phyloP scores from a whole-genome alignment of 2,888 invertebrate species.

The Carcina quercana region DNA sequence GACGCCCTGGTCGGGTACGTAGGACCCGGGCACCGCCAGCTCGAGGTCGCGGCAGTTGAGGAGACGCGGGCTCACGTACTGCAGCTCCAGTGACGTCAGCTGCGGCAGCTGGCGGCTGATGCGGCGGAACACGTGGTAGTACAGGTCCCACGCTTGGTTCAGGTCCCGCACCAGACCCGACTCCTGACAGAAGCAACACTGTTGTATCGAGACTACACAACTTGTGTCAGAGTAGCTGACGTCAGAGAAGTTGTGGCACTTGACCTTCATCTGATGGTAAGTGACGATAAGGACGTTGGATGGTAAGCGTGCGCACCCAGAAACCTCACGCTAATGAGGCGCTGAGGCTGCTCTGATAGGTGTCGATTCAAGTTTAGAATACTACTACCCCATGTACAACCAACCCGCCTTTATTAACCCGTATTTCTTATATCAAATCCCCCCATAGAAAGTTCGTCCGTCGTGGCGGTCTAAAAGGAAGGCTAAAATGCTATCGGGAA shows the following conservation, averaged over 20 bases:
- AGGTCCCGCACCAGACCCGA: slow-evolving; percentile 92
- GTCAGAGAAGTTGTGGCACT: neutral
- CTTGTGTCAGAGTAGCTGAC: neutral
- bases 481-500: too few relatives aligned
- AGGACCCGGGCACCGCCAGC: slow-evolving; percentile 98
- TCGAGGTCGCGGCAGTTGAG: slow-evolving; percentile 93
- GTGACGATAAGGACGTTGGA: too few relatives aligned
- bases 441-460: too few relatives aligned
- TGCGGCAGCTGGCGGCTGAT: slow-evolving; percentile 97
- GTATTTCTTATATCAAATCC: too few relatives aligned
- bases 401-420: too few relatives aligned
- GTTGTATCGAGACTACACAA: neutral
- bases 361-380: too few relatives aligned
- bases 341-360: neutral
- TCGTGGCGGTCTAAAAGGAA: too few relatives aligned
- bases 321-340: too few relatives aligned
- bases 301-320: too few relatives aligned
- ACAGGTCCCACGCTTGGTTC: slow-evolving; percentile 99
- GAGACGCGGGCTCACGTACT: slow-evolving; percentile 96
- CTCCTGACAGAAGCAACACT: slow-evolving; percentile 50
- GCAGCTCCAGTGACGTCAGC: slow-evolving; percentile 90
- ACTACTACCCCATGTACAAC: too few relatives aligned
- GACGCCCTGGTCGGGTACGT: slow-evolving; percentile 92
- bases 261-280: too few relatives aligned
- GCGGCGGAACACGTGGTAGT: slow-evolving; percentile 98